A percentile compares a stretch with the other conserved stretches of the same genome.
These are phyloP conservation scores for Betta splendens DNA, from an alignment of 2,797 vertebrate genomes.

Conservation along the genomic window DNA sequence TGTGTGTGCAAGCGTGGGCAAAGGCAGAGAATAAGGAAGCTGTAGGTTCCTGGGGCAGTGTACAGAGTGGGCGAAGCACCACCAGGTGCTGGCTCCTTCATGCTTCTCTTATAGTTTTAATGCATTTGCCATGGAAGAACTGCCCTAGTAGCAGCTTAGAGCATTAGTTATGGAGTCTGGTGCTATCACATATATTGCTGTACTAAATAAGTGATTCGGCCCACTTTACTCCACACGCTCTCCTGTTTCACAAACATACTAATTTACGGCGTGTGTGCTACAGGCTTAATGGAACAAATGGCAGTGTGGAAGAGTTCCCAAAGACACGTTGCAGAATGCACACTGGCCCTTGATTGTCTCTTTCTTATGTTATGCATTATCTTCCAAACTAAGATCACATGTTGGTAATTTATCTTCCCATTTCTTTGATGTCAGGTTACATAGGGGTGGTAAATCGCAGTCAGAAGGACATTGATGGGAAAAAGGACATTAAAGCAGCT, in stretches of 20 bases:
- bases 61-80: slow-evolving; percentile 60
- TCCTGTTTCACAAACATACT: slow-evolving; percentile 39
- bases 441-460: slow-evolving; percentile 88
- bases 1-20: background rate
- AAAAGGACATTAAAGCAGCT: slow-evolving; percentile 85
- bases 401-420: slow-evolving; percentile 23
- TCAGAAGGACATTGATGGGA: slow-evolving; percentile 89
- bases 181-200: slow-evolving; percentile 54
- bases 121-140: slow-evolving; percentile 76
- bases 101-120: slow-evolving; percentile 70
- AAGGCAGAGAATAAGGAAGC: background rate
- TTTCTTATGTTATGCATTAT: slow-evolving; percentile 18
- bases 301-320: slow-evolving; percentile 27
- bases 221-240: slow-evolving; percentile 20
- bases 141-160: slow-evolving; percentile 37
- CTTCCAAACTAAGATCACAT: slow-evolving; percentile 12
- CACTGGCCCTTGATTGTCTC: slow-evolving; percentile 11
- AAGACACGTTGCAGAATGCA: slow-evolving; percentile 29
- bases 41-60: slow-evolving; percentile 15
- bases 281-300: slow-evolving; percentile 39
- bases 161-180: slow-evolving; percentile 58
- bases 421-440: slow-evolving; percentile 77
- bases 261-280: slow-evolving; percentile 33
- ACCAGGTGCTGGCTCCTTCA: slow-evolving; percentile 77
- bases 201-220: slow-evolving; percentile 55